Base-by-base conservation (phyloP, 1,140 invertebrate genomes). In the Patella vulgata region DNA sequence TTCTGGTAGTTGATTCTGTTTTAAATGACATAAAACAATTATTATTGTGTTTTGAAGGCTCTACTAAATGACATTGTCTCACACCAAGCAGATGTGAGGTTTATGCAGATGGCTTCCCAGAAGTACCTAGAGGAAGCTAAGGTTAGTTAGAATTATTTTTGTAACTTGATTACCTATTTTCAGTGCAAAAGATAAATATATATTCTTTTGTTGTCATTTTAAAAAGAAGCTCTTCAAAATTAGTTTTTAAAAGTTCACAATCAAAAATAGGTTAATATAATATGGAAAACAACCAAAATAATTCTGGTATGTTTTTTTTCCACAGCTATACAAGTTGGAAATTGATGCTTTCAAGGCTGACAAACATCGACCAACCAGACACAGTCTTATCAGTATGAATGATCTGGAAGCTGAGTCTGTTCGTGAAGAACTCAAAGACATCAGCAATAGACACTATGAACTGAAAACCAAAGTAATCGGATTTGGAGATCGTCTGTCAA, bases 91-190 rank as follows among this genome's bases (percentile, higher is more conserved):
- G 95, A 98, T 85, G 84, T 97, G 1, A 87, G 95, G 27, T 97
- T 96, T 80, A 94, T 97, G 59, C 95, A 93, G 1, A 96, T 97
- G 91, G 90, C 93, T 0, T 93, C 93, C 0, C 94, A 97, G 84
- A 96, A 96, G 82, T 97, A 96, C 82, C 89, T 95, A 39, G 94
- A 96, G 74, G 93, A 97, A 81, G 93, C 93, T 75, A 95, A 94
- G 84, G 89, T 90, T 80, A 54, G 33, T 17, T n/a, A 11, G 31
- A 39, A 31, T 9, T 9, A 12, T n/a, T 1, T 23, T 53, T 14
- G 50, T 17, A 28, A 27, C 25, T 31, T 4, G 12, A 14, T 17
- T 1, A 11, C 14, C 14, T 12, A 19, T 17, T 53, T 30, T 30
- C n/a, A n/a, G n/a, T n/a, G n/a, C n/a, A n/a, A n/a, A n/a, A n/a